Conservation (phyloP, 2,888 invertebrate genomes). For the Sinelater perroti region DNA sequence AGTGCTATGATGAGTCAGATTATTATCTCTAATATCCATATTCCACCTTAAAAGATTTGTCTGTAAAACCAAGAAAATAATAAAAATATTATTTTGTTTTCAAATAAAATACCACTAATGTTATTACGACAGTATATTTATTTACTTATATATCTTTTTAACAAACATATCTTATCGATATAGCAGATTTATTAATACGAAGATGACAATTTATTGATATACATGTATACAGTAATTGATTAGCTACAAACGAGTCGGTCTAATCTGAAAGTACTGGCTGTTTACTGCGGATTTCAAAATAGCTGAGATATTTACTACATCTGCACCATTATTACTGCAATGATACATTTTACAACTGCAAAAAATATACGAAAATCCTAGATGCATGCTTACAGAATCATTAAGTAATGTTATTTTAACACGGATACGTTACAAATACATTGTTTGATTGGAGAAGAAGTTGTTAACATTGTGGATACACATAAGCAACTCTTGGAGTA, state of each 20-base stretch:
- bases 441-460: slow-evolving; percentile 6
- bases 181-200: slow-evolving; percentile 29
- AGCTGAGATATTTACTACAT: slow-evolving; percentile 15
- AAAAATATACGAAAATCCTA: slow-evolving; percentile 12
- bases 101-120: too few species aligned
- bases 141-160: slow-evolving; percentile 35
- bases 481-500: neutral
- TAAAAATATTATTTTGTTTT: too few species aligned
- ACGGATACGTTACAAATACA: slow-evolving; percentile 12
- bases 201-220: slow-evolving; percentile 30
- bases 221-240: slow-evolving; percentile 24
- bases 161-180: slow-evolving; percentile 32
- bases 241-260: slow-evolving; percentile 19
- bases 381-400: slow-evolving; percentile 2
- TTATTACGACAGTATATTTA: slow-evolving; percentile 29
- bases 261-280: slow-evolving; percentile 1
- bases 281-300: slow-evolving; percentile 10
- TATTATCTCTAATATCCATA: too few species aligned
- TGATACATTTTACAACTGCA: slow-evolving; percentile 16
- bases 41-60: too few species aligned
- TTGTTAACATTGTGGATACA: neutral
- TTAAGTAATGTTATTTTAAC: slow-evolving; percentile 9
- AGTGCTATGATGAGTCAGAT: too few species aligned
- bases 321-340: slow-evolving; percentile 9
- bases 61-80: too few species aligned